Evolutionary conservation across 2,888 invertebrate species (phyloP).

Genomic region (Hemistola chrysoprasaria): DNA sequence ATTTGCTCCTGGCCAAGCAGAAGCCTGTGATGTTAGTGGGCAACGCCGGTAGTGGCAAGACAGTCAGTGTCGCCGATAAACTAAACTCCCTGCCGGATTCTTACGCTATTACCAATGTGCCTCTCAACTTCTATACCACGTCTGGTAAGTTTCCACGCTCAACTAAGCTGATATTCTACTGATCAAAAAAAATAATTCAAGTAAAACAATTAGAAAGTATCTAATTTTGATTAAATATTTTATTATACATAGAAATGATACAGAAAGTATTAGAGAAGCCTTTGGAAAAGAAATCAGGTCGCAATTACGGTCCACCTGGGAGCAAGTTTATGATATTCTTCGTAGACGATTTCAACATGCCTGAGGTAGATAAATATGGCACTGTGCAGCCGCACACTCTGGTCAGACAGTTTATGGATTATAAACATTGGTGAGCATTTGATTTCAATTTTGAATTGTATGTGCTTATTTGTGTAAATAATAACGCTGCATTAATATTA

Average conservation of each 20-base stretch:
- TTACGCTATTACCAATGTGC: constrained; percentile 93
- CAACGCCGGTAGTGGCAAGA: constrained; percentile 94
- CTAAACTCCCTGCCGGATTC: constrained; percentile 87
- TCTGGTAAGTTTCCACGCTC: too few relatives aligned
- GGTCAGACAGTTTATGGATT: constrained; percentile 96
- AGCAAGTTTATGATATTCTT: constrained; percentile 96
- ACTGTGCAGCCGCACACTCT: constrained; percentile 98
- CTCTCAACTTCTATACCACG: constrained; percentile 97
- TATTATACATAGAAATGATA: constrained; percentile 89
- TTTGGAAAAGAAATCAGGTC: constrained; percentile 96
- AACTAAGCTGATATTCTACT: too few relatives aligned
- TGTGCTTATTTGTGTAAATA: not conserved
- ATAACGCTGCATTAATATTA: too few relatives aligned
- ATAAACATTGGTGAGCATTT: constrained; percentile 94
- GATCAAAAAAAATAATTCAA: too few relatives aligned
- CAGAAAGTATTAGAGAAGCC: constrained; percentile 94
- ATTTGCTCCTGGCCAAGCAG: constrained; percentile 88
- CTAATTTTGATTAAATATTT: too few relatives aligned
- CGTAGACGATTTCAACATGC: constrained; percentile 98
- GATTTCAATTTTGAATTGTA: too few relatives aligned
- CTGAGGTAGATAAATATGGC: constrained; percentile 96
- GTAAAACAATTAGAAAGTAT: too few relatives aligned
- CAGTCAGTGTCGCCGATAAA: constrained; percentile 94
- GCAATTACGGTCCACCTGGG: constrained; percentile 97
- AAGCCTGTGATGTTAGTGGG: constrained; percentile 96